Evolutionary conservation across 2,113 vertebrate species (phyloP).

Genomic region (Lycocorax pyrrhopterus): DNA sequence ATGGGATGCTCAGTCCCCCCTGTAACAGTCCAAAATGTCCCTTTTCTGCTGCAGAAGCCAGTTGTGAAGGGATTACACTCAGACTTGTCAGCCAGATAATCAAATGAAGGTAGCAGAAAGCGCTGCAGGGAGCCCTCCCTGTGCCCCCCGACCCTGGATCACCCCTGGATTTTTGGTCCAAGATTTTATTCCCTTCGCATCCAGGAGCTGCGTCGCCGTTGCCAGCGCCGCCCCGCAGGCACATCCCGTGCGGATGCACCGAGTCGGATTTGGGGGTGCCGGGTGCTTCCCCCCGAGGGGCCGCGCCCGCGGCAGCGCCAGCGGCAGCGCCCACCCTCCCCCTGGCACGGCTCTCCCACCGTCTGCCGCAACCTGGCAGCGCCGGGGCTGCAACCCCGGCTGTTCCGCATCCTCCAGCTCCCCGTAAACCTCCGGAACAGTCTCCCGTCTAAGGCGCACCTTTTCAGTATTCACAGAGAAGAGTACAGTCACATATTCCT

Average conservation of each 20-base stretch:
- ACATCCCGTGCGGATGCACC: neutral
- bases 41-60: neutral
- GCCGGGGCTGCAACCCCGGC: neutral
- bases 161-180: neutral
- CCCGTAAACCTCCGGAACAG: neutral
- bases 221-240: neutral
- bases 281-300: neutral
- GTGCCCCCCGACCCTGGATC: neutral
- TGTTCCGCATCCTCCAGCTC: neutral
- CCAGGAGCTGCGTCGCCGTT: neutral
- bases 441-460: neutral
- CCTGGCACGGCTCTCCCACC: neutral
- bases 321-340: neutral
- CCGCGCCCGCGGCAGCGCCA: neutral
- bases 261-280: neutral
- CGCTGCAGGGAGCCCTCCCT: neutral
- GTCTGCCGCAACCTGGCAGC: slow-evolving; percentile 32
- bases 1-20: neutral
- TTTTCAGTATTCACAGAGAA: slow-evolving; percentile 67
- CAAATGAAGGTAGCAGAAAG: neutral
- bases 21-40: neutral
- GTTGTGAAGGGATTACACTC: neutral
- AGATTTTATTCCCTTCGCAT: neutral
- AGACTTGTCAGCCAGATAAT: neutral
- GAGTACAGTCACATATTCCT: slow-evolving; percentile 60